Evolutionary conservation across 1,140 invertebrate genomes (phyloP).

Genomic region (Laupala kohalensis): DNA sequence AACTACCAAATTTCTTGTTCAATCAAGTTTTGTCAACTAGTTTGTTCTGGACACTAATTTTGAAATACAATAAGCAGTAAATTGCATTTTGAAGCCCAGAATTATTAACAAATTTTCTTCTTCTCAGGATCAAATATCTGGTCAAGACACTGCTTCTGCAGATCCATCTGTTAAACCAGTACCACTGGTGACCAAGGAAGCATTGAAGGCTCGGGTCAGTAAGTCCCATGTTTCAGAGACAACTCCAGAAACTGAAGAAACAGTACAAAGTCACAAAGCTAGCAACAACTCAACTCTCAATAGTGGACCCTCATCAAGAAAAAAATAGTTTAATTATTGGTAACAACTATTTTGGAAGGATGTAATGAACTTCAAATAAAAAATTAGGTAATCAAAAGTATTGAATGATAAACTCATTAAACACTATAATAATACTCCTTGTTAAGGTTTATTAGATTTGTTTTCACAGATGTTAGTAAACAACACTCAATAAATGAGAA

Average conservation of each 20-base stretch:
- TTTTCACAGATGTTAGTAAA: neutral
- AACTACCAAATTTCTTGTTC: no score
- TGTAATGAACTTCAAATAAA: neutral
- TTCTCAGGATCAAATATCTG: no score
- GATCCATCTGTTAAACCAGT: neutral
- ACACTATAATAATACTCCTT: no score
- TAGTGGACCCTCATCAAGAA: neutral
- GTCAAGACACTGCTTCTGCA: no score
- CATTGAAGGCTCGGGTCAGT: neutral
- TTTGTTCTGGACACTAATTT: no score
- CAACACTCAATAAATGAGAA: neutral
- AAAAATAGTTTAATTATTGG: neutral
- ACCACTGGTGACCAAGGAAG: neutral
- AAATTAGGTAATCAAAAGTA: neutral
- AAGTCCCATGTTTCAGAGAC: neutral
- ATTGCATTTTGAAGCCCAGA: no score
- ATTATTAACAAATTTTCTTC: no score
- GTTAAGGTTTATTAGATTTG: neutral
- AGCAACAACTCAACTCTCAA: neutral
- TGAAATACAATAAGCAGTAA: no score
- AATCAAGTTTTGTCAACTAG: no score
- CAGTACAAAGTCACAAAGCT: neutral
- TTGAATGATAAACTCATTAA: neutral
- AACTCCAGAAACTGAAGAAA: neutral
- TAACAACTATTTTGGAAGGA: neutral